phyloP scores from a whole-genome alignment of 2,888 invertebrate species.

The Cyrtodaria siliqua region DNA sequence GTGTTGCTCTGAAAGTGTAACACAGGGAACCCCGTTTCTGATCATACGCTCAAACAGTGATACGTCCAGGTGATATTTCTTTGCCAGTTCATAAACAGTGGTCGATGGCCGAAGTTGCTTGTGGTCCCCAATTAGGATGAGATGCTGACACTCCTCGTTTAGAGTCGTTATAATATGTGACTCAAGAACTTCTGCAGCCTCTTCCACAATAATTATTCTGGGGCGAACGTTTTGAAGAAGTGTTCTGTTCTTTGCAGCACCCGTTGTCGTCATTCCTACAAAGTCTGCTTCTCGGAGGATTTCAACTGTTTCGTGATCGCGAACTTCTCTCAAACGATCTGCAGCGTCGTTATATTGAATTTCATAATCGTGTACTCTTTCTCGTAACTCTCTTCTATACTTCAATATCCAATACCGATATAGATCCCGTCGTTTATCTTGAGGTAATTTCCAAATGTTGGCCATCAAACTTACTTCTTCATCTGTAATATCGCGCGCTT shows the following conservation, averaged over 20 bases:
- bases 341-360: slow-evolving; percentile 56
- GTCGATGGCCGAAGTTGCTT: slow-evolving; percentile 92
- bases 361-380: slow-evolving; percentile 50
- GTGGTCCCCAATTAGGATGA: slow-evolving; percentile 94
- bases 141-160: slow-evolving; percentile 91
- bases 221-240: slow-evolving; percentile 81
- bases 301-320: slow-evolving; percentile 68
- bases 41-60: slow-evolving; percentile 94
- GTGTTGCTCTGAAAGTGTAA: slow-evolving; percentile 84
- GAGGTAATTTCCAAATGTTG: slow-evolving; percentile 15
- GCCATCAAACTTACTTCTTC: slow-evolving; percentile 50
- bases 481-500: slow-evolving; percentile 56
- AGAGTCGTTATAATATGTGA: slow-evolving; percentile 93
- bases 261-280: slow-evolving; percentile 85
- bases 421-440: slow-evolving; percentile 85
- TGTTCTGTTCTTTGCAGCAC: slow-evolving; percentile 79
- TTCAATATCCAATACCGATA: slow-evolving; percentile 84
- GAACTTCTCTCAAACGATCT: slow-evolving; percentile 61
- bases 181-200: slow-evolving; percentile 95
- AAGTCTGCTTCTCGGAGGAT: slow-evolving; percentile 72
- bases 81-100: slow-evolving; percentile 90
- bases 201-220: slow-evolving; percentile 90
- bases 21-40: slow-evolving; percentile 88
- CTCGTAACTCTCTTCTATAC: slow-evolving; percentile 57
- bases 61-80: slow-evolving; percentile 90